Evolutionary conservation across 2,888 invertebrate genomes (phyloP), one percentile per base, ranked within the genome.

Genomic region (Rhimphoctona megacephalus): DNA sequence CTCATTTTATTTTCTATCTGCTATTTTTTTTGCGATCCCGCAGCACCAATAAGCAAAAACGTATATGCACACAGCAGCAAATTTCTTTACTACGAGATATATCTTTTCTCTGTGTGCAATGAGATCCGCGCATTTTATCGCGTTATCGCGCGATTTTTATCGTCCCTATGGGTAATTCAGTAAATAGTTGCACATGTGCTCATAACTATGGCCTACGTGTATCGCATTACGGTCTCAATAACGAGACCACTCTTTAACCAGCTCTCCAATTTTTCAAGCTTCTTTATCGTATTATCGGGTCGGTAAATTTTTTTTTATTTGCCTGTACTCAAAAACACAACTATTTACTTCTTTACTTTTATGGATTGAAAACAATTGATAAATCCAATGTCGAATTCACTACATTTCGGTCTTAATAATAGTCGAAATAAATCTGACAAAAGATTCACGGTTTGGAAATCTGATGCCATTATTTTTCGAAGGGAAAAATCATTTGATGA

Each of bases 151-250:
- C 22, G 57, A 84, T 84, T 74, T 46, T 74, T 67, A 83, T 74
- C 79, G 67, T 72, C 72, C n/a, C 61, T 7, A 17, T 66, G 57
- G 74, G 36, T 76, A 80, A 84, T 80, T 61, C 69, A 64, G 70
- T 81, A 76, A 76, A 85, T 70, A 76, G 61, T 72, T 25, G 69
- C 25, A 64, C 17, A 46, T 64, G 49, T 22, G 11, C 43, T 46
- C 49, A 64, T 76, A 76, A 76, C 76, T 76, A 76, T 76, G 61
- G 36, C 54, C 54, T 73, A 46, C 17, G 7, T 54, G 69, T 33
- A 61, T 36, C 46, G 8, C 25, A 74, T 74, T 17, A 46, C 17
- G n/a, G 22, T 36, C 54, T 39, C 73, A 39, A 57, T 61, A 76
- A 76, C 61, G 74, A 49, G 61, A 69, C 57, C 2, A 52, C 67